These are phyloP conservation scores for Ceratothoa steindachneri DNA, from an alignment of 2,888 invertebrate species.

Conservation along the genomic window DNA sequence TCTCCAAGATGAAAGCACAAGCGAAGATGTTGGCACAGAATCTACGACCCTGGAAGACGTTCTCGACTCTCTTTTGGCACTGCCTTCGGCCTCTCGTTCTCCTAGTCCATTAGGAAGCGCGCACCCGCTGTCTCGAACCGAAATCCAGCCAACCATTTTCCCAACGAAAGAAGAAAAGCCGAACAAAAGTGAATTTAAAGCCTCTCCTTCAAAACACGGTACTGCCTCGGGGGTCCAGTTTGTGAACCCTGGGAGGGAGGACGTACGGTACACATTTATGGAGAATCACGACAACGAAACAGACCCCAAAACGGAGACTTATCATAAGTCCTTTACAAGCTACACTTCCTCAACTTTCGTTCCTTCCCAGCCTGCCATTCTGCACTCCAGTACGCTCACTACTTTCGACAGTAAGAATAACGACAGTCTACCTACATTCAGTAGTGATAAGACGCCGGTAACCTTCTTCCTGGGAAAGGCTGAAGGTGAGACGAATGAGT, in stretches of 20 bases:
- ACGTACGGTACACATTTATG: conserved; percentile 50
- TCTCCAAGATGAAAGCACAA: not conserved
- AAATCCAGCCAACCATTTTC: not conserved
- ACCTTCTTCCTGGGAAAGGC: conserved; percentile 36
- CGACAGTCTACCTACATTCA: not conserved
- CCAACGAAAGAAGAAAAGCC: not conserved
- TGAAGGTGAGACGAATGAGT: conserved; percentile 68
- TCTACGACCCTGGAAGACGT: conserved; percentile 87
- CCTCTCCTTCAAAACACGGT: not conserved
- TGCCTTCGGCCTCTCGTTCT: conserved; percentile 71
- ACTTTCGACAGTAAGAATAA: not conserved
- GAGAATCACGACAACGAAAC: conserved; percentile 30
- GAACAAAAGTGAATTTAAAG: not conserved
- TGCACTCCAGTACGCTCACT: not conserved
- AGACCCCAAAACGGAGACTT: conserved; percentile 30
- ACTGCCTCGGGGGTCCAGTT: not conserved
- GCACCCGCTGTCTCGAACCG: not conserved
- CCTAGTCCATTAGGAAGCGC: conserved; percentile 60
- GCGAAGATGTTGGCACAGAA: conserved; percentile 16
- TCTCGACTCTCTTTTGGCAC: conserved; percentile 82
- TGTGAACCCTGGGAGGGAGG: conserved; percentile 48
- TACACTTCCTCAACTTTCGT: conserved; percentile 23
- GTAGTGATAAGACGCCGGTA: conserved; percentile 15
- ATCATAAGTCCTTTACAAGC: conserved; percentile 35
- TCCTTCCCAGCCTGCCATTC: not conserved